phyloP scores from a whole-genome alignment of 2,113 vertebrate genomes.

The Sardina pilchardus region DNA sequence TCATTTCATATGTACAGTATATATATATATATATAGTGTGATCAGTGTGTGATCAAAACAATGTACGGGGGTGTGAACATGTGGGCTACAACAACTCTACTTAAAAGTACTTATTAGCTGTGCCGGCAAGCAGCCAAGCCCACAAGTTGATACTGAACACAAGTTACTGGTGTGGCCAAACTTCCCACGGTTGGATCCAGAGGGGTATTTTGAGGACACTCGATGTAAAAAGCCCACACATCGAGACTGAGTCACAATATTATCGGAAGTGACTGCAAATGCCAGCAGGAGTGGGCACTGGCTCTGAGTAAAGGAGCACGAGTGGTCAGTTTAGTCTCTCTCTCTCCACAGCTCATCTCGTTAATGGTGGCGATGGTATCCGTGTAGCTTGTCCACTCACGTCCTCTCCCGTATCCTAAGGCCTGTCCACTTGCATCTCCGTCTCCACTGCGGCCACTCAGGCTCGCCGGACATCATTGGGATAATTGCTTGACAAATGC shows the following conservation, averaged over 20 bases:
- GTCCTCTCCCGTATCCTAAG: background rate
- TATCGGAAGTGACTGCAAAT: background rate
- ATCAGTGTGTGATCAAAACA: background rate
- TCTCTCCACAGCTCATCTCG: background rate
- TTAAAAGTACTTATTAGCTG: background rate
- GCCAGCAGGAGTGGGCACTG: background rate
- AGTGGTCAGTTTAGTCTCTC: background rate
- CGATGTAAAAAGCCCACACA: background rate
- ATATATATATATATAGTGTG: too few species aligned
- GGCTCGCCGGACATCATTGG: slow-evolving; percentile 53
- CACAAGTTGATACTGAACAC: background rate
- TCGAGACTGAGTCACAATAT: background rate
- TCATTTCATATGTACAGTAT: background rate
- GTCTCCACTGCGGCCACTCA: slow-evolving; percentile 11
- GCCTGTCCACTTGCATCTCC: background rate
- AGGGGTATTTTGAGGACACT: background rate
- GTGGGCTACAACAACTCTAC: background rate
- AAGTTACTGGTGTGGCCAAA: background rate
- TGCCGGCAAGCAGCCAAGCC: background rate
- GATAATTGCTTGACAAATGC: slow-evolving; percentile 74
- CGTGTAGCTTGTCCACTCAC: background rate
- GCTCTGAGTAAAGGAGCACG: background rate
- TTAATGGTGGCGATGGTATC: background rate
- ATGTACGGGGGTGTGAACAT: background rate
- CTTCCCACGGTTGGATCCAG: background rate